Conservation (phyloP, 2,888 invertebrate genomes). For the Lysandra bellargus region DNA sequence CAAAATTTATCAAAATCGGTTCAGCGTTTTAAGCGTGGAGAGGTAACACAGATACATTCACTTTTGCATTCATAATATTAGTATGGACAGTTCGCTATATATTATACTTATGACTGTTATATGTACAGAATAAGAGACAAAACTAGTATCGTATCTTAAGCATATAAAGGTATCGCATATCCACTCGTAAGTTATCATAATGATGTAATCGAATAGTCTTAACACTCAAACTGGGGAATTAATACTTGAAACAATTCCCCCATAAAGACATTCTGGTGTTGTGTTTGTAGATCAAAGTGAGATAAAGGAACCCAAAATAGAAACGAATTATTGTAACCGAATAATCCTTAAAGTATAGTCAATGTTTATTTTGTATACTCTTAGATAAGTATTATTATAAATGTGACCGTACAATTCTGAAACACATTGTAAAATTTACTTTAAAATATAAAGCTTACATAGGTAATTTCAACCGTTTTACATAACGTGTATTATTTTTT, state of each 20-base stretch:
- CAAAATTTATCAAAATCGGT: too few relatives aligned
- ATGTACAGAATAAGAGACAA: too few relatives aligned
- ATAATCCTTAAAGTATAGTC: neutral
- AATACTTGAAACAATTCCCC: neutral
- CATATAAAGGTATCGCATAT: neutral
- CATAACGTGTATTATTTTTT: too few relatives aligned
- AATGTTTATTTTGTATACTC: neutral
- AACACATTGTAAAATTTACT: too few relatives aligned
- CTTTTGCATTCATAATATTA: too few relatives aligned
- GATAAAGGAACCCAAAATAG: neutral
- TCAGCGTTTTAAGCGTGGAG: too few relatives aligned
- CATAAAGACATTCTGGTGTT: neutral
- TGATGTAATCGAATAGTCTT: conserved; percentile 16
- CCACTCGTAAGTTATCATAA: neutral
- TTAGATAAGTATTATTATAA: neutral
- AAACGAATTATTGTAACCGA: neutral
- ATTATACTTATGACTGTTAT: too few relatives aligned
- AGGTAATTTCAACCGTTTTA: too few relatives aligned
- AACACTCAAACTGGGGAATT: conserved; percentile 6
- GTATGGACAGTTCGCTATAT: too few relatives aligned
- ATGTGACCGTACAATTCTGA: too few relatives aligned
- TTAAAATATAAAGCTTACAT: too few relatives aligned
- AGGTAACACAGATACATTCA: too few relatives aligned
- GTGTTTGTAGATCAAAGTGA: conserved; percentile 13
- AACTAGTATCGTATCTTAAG: neutral